A percentile compares a stretch with the other conserved stretches of the same genome.
phyloP scores from a whole-genome alignment of 2,797 vertebrate genomes.

The Mus minutoides region DNA sequence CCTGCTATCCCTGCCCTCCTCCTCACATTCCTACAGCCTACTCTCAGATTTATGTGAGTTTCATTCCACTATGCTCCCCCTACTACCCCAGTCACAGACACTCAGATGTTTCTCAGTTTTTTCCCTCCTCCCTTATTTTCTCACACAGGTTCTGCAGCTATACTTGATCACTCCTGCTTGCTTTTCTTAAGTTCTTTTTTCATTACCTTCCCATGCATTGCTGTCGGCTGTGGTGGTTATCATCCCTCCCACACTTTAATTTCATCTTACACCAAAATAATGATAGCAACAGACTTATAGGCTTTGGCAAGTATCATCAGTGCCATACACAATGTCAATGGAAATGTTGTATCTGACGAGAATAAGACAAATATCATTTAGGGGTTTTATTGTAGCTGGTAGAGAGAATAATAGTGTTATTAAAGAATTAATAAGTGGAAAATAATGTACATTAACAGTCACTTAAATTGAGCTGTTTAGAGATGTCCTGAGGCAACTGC shows the following conservation, averaged over 20 bases:
- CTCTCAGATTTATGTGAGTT: constrained; percentile 34
- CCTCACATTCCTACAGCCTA: not conserved
- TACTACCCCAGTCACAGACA: not conserved
- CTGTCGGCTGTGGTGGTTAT: not conserved
- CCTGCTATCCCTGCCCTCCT: not conserved
- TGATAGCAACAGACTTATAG: not conserved
- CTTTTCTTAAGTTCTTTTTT: constrained; percentile 14
- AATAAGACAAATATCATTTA: constrained; percentile 9
- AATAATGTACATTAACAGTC: constrained; percentile 12
- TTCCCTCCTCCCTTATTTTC: constrained; percentile 3
- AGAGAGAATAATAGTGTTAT: constrained; percentile 1
- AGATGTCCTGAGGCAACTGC: not conserved
- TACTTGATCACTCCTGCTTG: not conserved
- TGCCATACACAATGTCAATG: not conserved
- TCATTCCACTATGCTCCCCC: not conserved
- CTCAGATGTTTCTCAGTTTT: not conserved
- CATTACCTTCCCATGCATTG: not conserved
- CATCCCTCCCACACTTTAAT: not conserved
- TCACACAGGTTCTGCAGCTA: not conserved
- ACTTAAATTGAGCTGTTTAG: not conserved
- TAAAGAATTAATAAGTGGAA: constrained; percentile 30
- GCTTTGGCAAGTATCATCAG: not conserved
- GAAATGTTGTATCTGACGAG: not conserved
- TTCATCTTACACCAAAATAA: not conserved
- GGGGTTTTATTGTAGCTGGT: not conserved